phyloP scores from a whole-genome alignment of 2,113 vertebrate genomes.

The Globicephala melas region DNA sequence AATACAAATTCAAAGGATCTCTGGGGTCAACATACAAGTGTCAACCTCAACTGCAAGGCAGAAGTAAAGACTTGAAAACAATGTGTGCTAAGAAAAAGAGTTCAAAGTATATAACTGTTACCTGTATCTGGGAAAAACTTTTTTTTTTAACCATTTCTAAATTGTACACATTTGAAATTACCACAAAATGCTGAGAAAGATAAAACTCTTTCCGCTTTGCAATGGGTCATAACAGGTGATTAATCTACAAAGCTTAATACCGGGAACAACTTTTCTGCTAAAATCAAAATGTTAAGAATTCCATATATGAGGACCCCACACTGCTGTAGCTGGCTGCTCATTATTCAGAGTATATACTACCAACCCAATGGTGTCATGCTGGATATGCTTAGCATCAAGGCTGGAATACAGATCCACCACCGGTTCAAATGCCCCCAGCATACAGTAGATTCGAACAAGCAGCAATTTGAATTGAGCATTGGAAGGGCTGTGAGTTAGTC shows the following conservation, averaged over 20 bases:
- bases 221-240: background rate
- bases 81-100: background rate
- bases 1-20: conserved; percentile 14
- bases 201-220: conserved; percentile 1
- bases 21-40: background rate
- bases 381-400: conserved; percentile 97
- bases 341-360: conserved; percentile 84
- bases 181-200: background rate
- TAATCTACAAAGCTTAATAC: background rate
- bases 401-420: conserved; percentile 97
- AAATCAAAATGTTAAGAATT: background rate
- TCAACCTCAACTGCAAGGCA: background rate
- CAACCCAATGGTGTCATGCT: conserved; percentile 99
- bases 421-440: conserved; percentile 94
- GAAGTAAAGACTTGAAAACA: conserved; percentile 6
- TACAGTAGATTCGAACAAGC: conserved; percentile 95
- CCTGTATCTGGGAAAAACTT: background rate
- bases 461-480: conserved; percentile 99
- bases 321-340: background rate
- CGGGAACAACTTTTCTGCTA: background rate
- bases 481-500: conserved; percentile 90
- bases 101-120: background rate
- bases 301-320: background rate
- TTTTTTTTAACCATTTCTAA: background rate
- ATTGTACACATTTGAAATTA: background rate